Evolutionary conservation across 2,888 invertebrate genomes (phyloP).

Genomic region (Hyalella azteca): DNA sequence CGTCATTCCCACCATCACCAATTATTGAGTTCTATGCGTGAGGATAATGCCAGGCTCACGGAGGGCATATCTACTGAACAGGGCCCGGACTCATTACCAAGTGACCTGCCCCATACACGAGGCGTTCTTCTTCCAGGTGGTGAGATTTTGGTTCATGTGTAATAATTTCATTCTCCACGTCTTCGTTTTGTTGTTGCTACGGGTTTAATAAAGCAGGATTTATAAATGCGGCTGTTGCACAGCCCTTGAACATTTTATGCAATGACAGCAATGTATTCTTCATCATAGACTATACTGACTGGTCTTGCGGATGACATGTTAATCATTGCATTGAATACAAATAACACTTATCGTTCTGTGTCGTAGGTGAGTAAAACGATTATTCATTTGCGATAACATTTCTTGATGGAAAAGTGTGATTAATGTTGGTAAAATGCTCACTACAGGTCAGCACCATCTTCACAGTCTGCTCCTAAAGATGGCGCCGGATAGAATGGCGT

Average conservation of each 20-base stretch:
- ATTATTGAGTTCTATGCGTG: neutral
- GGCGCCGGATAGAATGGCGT: neutral
- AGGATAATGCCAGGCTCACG: neutral
- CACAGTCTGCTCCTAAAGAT: slow-evolving; percentile 17
- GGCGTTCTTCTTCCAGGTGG: neutral
- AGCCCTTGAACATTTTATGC: neutral
- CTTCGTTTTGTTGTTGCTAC: neutral
- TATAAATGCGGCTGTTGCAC: neutral
- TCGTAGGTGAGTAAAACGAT: neutral
- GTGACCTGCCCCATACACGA: neutral
- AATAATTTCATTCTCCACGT: neutral
- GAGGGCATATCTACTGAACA: neutral
- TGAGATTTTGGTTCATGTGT: neutral
- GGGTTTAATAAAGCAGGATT: neutral
- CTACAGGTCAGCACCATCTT: slow-evolving; percentile 2
- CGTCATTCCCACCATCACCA: slow-evolving; percentile 16
- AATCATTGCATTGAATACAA: neutral
- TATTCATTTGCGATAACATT: neutral
- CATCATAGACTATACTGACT: neutral
- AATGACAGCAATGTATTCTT: neutral
- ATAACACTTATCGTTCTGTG: neutral
- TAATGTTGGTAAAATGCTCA: neutral
- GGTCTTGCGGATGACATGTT: neutral
- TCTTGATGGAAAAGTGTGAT: neutral
- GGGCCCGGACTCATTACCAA: neutral